Base-by-base conservation (phyloP, 1,140 invertebrate species). In the Dreissena rostriformis region DNA sequence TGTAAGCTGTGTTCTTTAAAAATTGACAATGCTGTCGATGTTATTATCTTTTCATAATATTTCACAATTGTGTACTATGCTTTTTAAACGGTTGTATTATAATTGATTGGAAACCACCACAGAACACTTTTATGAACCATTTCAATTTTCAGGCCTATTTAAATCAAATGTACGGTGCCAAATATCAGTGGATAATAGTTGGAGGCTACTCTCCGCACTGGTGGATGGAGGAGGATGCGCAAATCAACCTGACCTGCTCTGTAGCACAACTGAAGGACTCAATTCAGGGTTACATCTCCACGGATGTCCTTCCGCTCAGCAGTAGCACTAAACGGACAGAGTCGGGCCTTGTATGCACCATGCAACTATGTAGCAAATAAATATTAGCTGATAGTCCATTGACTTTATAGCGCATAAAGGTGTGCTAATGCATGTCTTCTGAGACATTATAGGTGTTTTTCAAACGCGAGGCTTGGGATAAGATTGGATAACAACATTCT, bases 101-200 rank as follows among this genome's bases (percentile, higher is more conserved):
- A 39, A 5, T 39, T 39, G 39, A 39, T 39, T 39, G 2, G 39
- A 8, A 39, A 39, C 39, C 39, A 39, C 8, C 8, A 39, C 39
- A 39, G 4, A 2, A 39, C 39, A 39, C 39, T 8, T 39, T 39
- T 39, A 39, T 39, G 39, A 39, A 39, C 8, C 2, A 39, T 77
- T 28, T 24, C 66, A 53, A 55, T 57, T 78, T 77, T 81, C 85
- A 93, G 96, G 97, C 90, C 95, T 95, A 93, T 85, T 89, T 92
- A 55, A 87, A 93, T 49, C 93, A 93, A 24, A 94, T 99, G 96
- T 98, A 96, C 90, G 98, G 98, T 0, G 94, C 97, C 6, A 97
- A 97, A 84, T 99, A 99, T 94, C 98, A 99, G 90, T 99, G 99
- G 99, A 96, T 99, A 0, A 97, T 99, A 12, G 96, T 98, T 93